Conservation (phyloP, 2,797 vertebrate genomes). For the Rhinichthys osculus region DNA sequence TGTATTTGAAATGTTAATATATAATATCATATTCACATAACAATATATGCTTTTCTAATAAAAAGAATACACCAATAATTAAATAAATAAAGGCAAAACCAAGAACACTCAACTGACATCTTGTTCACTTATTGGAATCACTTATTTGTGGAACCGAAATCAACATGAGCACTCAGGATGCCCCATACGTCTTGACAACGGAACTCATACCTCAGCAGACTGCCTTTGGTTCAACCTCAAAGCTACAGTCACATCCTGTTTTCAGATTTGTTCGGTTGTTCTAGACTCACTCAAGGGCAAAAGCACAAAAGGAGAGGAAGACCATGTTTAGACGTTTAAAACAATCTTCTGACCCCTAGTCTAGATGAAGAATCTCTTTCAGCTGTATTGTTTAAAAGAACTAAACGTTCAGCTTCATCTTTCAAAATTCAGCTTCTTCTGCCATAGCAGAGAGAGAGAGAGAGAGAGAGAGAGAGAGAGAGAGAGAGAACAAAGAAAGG, state of each 20-base stretch:
- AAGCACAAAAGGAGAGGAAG: constrained; percentile 25
- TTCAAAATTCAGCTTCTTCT: not conserved
- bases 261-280: constrained; percentile 3
- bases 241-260: constrained; percentile 14
- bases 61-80: no score
- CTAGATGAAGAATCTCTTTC: constrained; percentile 4
- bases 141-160: not conserved
- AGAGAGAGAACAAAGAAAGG: not conserved
- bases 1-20: not conserved
- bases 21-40: not conserved
- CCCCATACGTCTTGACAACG: not conserved
- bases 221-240: constrained; percentile 16
- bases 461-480: not conserved
- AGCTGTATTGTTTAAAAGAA: not conserved
- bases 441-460: not conserved
- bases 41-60: no score
- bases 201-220: not conserved
- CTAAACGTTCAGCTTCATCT: not conserved
- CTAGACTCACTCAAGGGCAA: constrained; percentile 23
- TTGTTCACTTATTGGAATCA: not conserved
- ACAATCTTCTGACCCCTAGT: constrained; percentile 2
- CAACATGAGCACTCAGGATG: not conserved
- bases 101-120: not conserved
- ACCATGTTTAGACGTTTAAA: constrained; percentile 18
- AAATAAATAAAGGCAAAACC: not conserved